Evolutionary conservation across 2,797 vertebrate species (phyloP), one percentile per base, ranked within the genome.

Genomic region (Clarias fuscus): DNA sequence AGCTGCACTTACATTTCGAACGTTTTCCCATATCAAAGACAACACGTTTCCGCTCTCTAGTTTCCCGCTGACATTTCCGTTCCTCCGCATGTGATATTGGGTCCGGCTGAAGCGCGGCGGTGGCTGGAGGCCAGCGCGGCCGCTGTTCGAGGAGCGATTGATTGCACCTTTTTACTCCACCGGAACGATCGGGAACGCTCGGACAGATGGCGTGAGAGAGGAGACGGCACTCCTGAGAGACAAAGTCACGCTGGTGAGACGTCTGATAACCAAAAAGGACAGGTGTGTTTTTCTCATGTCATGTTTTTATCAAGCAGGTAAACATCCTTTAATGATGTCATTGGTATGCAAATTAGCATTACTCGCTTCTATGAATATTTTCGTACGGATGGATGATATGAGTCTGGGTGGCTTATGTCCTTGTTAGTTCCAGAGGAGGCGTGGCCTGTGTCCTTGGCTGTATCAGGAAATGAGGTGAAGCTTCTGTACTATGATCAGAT

Each of bases 181-280:
- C 68, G 76, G 82, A 77, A 77, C 65, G 73, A 72, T 61, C 76
- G 84, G 85, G 84, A 87, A 88, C 83, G 76, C 67, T 76, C 76
- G 65, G 88, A 82, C 91, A 92, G 92, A 92, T 92, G 92, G 91
- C 82, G 84, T 81, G 89, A 88, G 87, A 27, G 78, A 90, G 86
- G 81, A 86, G 56, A 75, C 53, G 81, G 67, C 82, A 88, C 89
- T 87, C 84, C 85, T 59, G 85, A 59, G 85, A 83, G 85, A 84
- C 84, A 77, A 87, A 88, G 85, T 91, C 90, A 91, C 86, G 89
- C 90, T 86, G 91, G 76, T 85, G 18, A 43, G 72, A 90, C 88
- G 87, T 91, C 92, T 92, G 22, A 64, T 48, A 48, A 61, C 27
- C 20, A 24, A 64, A 48, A 65, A 81, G 24, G 48, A 43, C 62